phyloP scores from a whole-genome alignment of 2,888 invertebrate species.

The Drosophila putrida region DNA sequence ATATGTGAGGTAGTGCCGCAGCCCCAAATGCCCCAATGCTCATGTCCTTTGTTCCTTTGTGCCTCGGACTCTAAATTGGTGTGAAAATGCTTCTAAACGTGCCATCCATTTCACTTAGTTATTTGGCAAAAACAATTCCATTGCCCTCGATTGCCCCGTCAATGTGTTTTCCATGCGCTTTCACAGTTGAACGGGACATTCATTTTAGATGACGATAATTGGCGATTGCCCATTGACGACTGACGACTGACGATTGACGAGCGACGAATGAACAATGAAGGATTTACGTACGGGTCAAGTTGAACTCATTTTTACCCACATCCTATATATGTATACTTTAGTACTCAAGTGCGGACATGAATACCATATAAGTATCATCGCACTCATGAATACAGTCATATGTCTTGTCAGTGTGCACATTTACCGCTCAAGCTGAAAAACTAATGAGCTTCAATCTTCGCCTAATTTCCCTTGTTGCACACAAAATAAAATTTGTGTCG shows the following conservation, averaged over 20 bases:
- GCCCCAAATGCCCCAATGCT: conserved; percentile 11
- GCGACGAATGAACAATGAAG: conserved; percentile 9
- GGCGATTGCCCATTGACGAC: conserved; percentile 38
- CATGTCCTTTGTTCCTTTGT: background rate
- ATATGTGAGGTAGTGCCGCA: conserved; percentile 23
- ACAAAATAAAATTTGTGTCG: conserved; percentile 36
- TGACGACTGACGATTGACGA: conserved; percentile 8
- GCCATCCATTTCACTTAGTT: conserved; percentile 56
- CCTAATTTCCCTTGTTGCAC: conserved; percentile 68
- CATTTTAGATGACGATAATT: conserved; percentile 62
- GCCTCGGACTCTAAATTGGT: conserved; percentile 58
- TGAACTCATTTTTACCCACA: background rate
- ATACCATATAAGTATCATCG: background rate
- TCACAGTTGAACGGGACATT: conserved; percentile 40
- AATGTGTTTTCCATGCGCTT: conserved; percentile 37
- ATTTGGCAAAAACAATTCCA: conserved; percentile 39
- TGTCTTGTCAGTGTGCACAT: background rate
- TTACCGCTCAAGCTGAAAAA: conserved; percentile 24
- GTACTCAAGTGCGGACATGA: conserved; percentile 5
- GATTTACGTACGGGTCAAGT: conserved; percentile 5
- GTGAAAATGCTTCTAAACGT: conserved; percentile 70
- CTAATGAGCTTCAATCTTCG: conserved; percentile 25
- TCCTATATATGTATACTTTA: background rate
- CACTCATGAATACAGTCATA: background rate
- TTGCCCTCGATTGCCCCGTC: conserved; percentile 8